Conservation (phyloP, 1,140 invertebrate genomes). For the Bombus waltoni region DNA sequence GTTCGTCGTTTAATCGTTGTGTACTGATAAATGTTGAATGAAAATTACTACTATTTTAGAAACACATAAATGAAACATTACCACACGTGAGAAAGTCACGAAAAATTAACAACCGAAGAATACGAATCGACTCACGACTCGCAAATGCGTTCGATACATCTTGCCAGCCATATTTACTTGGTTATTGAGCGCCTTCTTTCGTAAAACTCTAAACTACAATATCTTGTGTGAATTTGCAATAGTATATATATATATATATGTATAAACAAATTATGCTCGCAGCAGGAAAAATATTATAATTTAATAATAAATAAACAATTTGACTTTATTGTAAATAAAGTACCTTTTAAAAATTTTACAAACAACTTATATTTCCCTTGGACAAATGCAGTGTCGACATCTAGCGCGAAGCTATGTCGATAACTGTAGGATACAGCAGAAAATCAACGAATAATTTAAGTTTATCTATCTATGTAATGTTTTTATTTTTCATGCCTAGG, state of each 20-base stretch:
- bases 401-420: background rate
- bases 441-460: background rate
- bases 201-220: background rate
- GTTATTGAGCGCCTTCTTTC: background rate
- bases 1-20: background rate
- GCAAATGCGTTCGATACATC: slow-evolving; percentile 35
- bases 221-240: background rate
- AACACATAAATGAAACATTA: background rate
- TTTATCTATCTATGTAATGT: background rate
- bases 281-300: background rate
- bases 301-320: background rate
- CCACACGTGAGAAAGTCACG: background rate
- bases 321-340: no score
- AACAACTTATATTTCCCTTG: background rate
- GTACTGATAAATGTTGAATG: background rate
- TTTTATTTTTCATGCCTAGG: no score
- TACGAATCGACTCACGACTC: slow-evolving; percentile 27
- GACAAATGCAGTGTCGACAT: background rate
- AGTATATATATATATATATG: no score
- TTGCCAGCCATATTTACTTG: slow-evolving; percentile 20
- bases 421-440: no score
- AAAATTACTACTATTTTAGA: background rate
- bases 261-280: background rate
- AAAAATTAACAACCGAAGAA: slow-evolving; percentile 1
- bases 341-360: background rate